Evolutionary conservation across 2,797 vertebrate genomes (phyloP).

Genomic region (Pangasius sanitwongsei): DNA sequence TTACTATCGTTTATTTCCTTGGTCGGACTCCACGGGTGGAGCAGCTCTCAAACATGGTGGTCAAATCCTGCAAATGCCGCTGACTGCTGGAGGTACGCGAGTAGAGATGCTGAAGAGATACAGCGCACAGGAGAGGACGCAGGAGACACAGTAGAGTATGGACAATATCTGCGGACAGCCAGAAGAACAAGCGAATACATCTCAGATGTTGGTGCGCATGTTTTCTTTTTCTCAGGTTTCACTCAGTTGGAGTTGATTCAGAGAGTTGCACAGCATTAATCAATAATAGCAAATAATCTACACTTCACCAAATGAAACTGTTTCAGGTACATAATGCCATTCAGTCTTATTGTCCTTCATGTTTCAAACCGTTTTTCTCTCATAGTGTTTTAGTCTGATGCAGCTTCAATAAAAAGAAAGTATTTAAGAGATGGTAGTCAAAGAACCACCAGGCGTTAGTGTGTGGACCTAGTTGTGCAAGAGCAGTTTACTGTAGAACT

Average conservation of each 20-base stretch:
- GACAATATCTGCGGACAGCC: constrained; percentile 34
- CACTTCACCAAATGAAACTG: constrained; percentile 12
- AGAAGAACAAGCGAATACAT: constrained; percentile 20
- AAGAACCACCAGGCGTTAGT: constrained; percentile 20
- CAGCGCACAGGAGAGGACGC: constrained; percentile 43
- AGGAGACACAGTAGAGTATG: constrained; percentile 20
- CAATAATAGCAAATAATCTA: constrained; percentile 20
- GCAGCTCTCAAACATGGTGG: constrained; percentile 85
- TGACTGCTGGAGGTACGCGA: constrained; percentile 55
- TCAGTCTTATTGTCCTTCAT: constrained; percentile 24
- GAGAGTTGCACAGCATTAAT: constrained; percentile 34
- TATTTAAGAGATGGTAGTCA: constrained; percentile 30
- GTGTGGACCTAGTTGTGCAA: constrained; percentile 29
- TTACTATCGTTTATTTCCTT: constrained; percentile 83
- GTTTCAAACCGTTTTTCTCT: constrained; percentile 18
- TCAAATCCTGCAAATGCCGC: constrained; percentile 83
- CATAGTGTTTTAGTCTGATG: constrained; percentile 33
- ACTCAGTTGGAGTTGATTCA: constrained; percentile 16
- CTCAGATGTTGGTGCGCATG: constrained; percentile 25
- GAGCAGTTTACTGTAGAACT: constrained; percentile 48
- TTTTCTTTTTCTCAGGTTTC: constrained; percentile 28
- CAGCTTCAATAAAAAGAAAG: constrained; percentile 34
- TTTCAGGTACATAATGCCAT: constrained; percentile 34
- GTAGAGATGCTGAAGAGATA: background rate
- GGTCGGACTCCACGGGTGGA: constrained; percentile 80